A percentile compares a stretch with the other conserved stretches of the same genome.
These are phyloP conservation scores for Eleutherodactylus coqui DNA, from an alignment of 2,797 vertebrate genomes.

Conservation along the genomic window DNA sequence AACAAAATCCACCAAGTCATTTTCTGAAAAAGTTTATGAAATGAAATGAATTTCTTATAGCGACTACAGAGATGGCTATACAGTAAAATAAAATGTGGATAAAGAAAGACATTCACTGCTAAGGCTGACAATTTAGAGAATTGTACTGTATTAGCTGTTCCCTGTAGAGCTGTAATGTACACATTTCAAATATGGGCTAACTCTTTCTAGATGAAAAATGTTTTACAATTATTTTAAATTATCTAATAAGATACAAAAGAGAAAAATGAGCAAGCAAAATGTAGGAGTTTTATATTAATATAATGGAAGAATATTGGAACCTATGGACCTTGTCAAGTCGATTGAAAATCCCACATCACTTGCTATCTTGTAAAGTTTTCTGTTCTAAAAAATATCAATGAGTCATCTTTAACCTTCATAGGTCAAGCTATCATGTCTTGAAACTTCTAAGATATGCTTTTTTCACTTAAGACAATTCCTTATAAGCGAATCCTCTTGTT, in stretches of 20 bases:
- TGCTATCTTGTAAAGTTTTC: constrained; percentile 9
- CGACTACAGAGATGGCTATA: constrained; percentile 4
- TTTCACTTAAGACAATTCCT: neutral
- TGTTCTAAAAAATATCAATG: constrained; percentile 9
- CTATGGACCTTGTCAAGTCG: neutral
- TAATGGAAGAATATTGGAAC: constrained; percentile 5
- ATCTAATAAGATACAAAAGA: constrained; percentile 16
- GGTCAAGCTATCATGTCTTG: constrained; percentile 5
- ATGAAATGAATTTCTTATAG: constrained; percentile 21
- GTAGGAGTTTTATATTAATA: neutral
- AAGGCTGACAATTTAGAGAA: constrained; percentile 20
- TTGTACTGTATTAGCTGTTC: neutral
- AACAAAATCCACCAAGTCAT: constrained; percentile 28
- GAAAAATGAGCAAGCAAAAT: neutral
- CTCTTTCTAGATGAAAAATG: constrained; percentile 25
- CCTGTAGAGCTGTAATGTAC: constrained; percentile 23
- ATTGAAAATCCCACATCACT: constrained; percentile 17
- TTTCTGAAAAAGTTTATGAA: constrained; percentile 29
- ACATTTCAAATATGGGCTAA: neutral
- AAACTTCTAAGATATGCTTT: constrained; percentile 2
- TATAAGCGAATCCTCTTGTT: neutral
- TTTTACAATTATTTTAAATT: constrained; percentile 24
- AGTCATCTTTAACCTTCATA: constrained; percentile 34
- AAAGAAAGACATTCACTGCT: constrained; percentile 19
- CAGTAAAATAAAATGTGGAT: constrained; percentile 30